Percentiles rank a stretch among this genome's conserved stretches.
Conservation (phyloP, 2,797 vertebrate genomes). For the Eulemur rubriventer region DNA sequence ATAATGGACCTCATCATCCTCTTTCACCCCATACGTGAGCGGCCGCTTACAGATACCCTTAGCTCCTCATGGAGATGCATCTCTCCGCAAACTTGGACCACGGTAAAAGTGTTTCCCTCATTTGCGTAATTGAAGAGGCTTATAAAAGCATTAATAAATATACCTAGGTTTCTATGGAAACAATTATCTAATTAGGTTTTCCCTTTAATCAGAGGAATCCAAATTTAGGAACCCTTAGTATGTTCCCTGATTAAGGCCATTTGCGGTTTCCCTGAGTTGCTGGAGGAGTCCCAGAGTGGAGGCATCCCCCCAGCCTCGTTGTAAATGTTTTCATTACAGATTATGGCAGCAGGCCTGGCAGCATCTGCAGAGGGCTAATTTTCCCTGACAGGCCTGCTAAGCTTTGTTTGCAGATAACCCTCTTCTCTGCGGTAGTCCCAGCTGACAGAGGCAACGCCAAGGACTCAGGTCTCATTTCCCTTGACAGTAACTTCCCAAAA, state of each 20-base stretch:
- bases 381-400: not conserved
- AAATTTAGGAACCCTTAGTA: not conserved
- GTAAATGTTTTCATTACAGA: not conserved
- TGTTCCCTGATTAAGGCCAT: conserved; percentile 17
- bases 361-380: not conserved
- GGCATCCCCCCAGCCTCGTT: not conserved
- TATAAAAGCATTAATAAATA: not conserved
- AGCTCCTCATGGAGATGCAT: accelerated
- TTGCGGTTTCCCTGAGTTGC: not conserved
- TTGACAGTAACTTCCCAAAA: not conserved
- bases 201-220: conserved; percentile 58
- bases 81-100: not conserved
- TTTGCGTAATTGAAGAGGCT: not conserved
- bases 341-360: not conserved
- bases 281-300: not conserved
- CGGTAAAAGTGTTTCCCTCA: not conserved
- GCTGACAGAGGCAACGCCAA: not conserved
- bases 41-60: not conserved
- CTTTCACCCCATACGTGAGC: not conserved
- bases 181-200: conserved; percentile 55
- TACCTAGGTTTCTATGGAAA: conserved; percentile 56
- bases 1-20: not conserved
- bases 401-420: not conserved
- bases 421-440: not conserved
- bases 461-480: not conserved